Evolutionary conservation across 2,888 invertebrate genomes (phyloP), one percentile per base, ranked within the genome.

Genomic region (Pseudolycoriella hygida): DNA sequence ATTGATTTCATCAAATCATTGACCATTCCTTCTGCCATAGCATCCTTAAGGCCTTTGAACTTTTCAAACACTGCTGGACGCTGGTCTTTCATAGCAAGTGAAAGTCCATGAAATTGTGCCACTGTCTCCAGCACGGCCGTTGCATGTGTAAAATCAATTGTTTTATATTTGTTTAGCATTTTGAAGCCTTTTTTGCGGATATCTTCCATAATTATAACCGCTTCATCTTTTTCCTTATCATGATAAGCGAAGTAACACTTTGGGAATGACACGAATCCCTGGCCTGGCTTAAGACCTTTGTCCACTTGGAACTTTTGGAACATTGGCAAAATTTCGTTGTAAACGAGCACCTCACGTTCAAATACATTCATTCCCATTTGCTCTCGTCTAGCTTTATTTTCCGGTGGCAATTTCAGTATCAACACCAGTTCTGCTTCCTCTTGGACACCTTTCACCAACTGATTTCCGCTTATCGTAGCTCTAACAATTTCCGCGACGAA

Each of bases 161-260:
- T 40, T 19, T 30, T 43, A 37, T 8, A 39, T 47, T 47, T 46
- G 40, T 48, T 40, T 32, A 40, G 42, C 44, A 48, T 43, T 43
- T 40, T 39, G 41, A 30, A 46, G 17, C 44, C 47, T 25, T 38
- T 38, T 18, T 42, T 20, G n/a, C 34, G 30, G 15, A 48, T 43
- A 45, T 50, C 50, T 39, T 48, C 48, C 46, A 50, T 42, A 20
- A 50, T 45, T 15, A 50, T 38, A 12, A 46, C 38, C 2, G 46
- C 30, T 8, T 49, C 47, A 32, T 46, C 41, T 12, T 20, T 44
- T 12, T 46, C 45, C 12, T 31, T 30, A 40, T 47, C 44, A 19
- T 14, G 44, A 3, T 38, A 30, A 11, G 47, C 46, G 17, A 18
- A 47, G 41, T 47, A 49, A 40, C 43, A 43, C 47, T 48, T 47